These are phyloP conservation scores for Pammene aurita DNA, from an alignment of 2,888 invertebrate genomes.

Conservation along the genomic window DNA sequence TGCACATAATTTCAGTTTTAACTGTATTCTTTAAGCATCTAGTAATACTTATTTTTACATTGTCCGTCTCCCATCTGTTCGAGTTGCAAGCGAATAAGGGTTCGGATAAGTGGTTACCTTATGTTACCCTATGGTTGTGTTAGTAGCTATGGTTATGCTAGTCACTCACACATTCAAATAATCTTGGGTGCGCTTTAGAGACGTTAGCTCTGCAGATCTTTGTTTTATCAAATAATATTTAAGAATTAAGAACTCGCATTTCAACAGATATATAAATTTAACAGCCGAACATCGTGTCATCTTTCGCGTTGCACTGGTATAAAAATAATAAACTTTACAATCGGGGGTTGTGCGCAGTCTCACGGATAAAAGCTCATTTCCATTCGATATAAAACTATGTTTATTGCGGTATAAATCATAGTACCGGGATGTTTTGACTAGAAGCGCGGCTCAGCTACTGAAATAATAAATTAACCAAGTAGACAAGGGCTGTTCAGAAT, in stretches of 20 bases:
- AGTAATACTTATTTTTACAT: constrained; percentile 5
- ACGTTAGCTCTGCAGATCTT: constrained; percentile 1
- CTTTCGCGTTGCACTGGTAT: constrained; percentile 22
- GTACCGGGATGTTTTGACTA: constrained; percentile 80
- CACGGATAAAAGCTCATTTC: constrained; percentile 78
- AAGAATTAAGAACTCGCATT: neutral
- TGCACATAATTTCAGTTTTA: constrained; percentile 29
- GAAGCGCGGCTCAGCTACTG: constrained; percentile 65
- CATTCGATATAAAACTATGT: constrained; percentile 78
- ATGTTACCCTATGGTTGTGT: neutral
- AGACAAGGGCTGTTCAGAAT: constrained; percentile 56
- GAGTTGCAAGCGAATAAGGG: neutral
- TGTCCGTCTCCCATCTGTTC: constrained; percentile 20
- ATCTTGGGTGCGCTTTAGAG: neutral
- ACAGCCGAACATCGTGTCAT: constrained; percentile 14
- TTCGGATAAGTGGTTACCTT: constrained; percentile 4
- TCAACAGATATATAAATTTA: constrained; percentile 9
- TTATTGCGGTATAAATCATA: constrained; percentile 80
- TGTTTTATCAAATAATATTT: neutral
- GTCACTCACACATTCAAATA: neutral
- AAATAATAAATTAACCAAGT: constrained; percentile 79
- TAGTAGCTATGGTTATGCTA: neutral
- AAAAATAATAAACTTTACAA: constrained; percentile 42
- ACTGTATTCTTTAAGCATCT: constrained; percentile 31
- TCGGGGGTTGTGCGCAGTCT: constrained; percentile 64